These are phyloP conservation scores for Ichneumoninae sp. DNA, from an alignment of 2,888 invertebrate species.

Conservation along the genomic window DNA sequence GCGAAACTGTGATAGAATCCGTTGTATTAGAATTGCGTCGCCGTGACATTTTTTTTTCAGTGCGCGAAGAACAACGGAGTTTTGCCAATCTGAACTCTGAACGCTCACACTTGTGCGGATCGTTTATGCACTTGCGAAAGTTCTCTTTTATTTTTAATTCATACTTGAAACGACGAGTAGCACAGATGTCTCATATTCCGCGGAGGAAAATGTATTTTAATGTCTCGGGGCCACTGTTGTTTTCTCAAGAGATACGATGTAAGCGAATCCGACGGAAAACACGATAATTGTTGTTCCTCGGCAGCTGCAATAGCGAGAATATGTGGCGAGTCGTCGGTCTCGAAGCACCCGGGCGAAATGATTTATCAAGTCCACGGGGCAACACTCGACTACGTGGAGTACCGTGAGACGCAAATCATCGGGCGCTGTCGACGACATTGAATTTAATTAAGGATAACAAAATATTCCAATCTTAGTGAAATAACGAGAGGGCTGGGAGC, in stretches of 20 bases:
- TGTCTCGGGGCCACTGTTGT: constrained; percentile 36
- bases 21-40: constrained; percentile 69
- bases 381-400: constrained; percentile 70
- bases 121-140: constrained; percentile 36
- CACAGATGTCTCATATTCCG: constrained; percentile 33
- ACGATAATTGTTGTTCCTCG: constrained; percentile 39
- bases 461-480: constrained; percentile 46
- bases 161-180: constrained; percentile 34
- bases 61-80: constrained; percentile 47
- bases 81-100: constrained; percentile 58
- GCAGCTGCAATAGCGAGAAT: constrained; percentile 35
- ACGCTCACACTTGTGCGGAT: constrained; percentile 13
- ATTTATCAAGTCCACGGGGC: constrained; percentile 45
- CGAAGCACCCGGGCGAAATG: constrained; percentile 12
- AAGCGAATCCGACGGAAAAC: constrained; percentile 9
- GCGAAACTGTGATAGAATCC: constrained; percentile 82
- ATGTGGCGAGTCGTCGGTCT: constrained; percentile 1
- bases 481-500: constrained; percentile 23
- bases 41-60: constrained; percentile 42
- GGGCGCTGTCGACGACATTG: not conserved
- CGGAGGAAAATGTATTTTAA: constrained; percentile 33
- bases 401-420: constrained; percentile 49
- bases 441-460: constrained; percentile 23
- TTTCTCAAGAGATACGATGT: constrained; percentile 24
- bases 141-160: constrained; percentile 4